Evolutionary conservation across 1,140 invertebrate genomes (phyloP).

Genomic region (Drosophila kohkoa): DNA sequence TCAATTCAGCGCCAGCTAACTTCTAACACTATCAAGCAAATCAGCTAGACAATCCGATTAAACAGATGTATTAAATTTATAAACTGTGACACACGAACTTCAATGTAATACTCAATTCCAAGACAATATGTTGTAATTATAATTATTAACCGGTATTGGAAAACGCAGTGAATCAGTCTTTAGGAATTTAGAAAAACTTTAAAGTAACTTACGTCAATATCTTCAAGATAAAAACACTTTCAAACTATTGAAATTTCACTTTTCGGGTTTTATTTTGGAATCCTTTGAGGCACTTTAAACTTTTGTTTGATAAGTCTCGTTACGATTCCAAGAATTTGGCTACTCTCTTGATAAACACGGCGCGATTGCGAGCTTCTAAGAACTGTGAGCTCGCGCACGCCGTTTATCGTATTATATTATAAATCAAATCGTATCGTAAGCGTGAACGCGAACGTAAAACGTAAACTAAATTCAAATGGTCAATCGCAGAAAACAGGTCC

Average conservation of each 20-base stretch:
- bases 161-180: background rate
- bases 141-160: background rate
- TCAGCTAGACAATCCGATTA: background rate
- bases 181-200: background rate
- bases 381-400: slow-evolving; percentile 27
- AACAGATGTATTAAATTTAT: background rate
- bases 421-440: background rate
- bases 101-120: background rate
- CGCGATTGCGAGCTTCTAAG: slow-evolving; percentile 5
- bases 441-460: too few species aligned
- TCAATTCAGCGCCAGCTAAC: too few species aligned
- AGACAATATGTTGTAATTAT: background rate
- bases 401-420: slow-evolving; percentile 18
- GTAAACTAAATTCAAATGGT: background rate
- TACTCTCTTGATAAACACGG: background rate
- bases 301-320: background rate
- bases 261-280: background rate
- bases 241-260: background rate
- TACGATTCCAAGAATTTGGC: slow-evolving; percentile 19
- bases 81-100: background rate
- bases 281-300: background rate
- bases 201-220: background rate
- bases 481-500: slow-evolving; percentile 37
- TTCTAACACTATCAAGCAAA: too few species aligned
- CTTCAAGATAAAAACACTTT: background rate